Evolutionary conservation across 2,797 vertebrate species (phyloP).

Genomic region (Acrossocheilus fasciatus): DNA sequence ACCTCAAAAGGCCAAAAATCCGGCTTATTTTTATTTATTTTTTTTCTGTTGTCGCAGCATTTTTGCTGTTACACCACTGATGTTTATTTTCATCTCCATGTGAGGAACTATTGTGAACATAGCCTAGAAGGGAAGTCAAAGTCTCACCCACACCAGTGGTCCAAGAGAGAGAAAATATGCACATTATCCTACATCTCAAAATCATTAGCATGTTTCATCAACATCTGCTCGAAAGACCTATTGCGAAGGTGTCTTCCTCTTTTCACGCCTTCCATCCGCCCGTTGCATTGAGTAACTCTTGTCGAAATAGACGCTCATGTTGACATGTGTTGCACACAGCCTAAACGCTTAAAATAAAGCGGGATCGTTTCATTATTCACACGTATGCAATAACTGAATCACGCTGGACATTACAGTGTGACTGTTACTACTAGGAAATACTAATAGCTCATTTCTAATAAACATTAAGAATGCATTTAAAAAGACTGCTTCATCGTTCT

Average conservation of each 20-base stretch:
- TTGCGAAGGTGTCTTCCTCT: constrained; percentile 33
- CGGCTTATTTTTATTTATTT: background rate
- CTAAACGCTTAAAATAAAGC: background rate
- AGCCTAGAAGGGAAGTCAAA: constrained; percentile 4
- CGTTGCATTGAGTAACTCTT: background rate
- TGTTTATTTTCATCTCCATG: background rate
- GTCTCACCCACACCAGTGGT: constrained; percentile 17
- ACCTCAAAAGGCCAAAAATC: background rate
- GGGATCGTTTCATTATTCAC: background rate
- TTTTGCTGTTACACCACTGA: background rate
- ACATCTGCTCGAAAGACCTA: background rate
- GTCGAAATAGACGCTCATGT: constrained; percentile 8
- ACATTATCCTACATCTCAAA: background rate
- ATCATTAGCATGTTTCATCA: constrained; percentile 17
- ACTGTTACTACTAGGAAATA: background rate
- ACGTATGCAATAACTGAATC: background rate
- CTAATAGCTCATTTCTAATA: background rate
- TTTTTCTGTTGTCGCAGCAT: background rate
- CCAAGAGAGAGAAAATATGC: background rate
- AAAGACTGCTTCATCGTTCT: background rate
- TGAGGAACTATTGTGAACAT: background rate
- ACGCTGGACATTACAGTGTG: background rate
- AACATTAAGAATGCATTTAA: background rate
- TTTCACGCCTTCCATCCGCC: background rate
- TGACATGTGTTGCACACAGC: background rate